Conservation (phyloP, 2,888 invertebrate species). For the Exocentrus adspersus region DNA sequence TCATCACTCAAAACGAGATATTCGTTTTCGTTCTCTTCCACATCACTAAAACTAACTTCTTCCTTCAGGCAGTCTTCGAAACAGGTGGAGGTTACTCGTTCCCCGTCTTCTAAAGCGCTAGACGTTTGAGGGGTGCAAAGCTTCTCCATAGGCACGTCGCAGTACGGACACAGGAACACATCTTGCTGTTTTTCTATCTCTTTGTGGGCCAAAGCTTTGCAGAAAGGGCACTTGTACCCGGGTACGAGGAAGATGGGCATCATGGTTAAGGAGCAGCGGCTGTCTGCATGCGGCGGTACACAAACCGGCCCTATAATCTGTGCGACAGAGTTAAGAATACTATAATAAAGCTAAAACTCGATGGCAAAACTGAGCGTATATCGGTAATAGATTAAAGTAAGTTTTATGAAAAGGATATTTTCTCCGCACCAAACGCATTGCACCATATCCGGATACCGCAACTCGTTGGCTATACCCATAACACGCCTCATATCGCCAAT, state of each 20-base stretch:
- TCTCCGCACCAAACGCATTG: constrained; percentile 57
- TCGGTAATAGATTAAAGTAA: too few relatives aligned
- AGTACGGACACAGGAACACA: constrained; percentile 55
- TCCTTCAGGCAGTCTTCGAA: constrained; percentile 47
- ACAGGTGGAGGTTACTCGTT: constrained; percentile 40
- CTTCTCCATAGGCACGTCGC: constrained; percentile 56
- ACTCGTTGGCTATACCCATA: constrained; percentile 52
- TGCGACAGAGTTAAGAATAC: constrained; percentile 38
- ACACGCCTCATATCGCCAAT: constrained; percentile 53
- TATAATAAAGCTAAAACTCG: too few relatives aligned
- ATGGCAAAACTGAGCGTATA: too few relatives aligned
- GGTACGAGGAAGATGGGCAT: constrained; percentile 57
- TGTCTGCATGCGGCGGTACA: constrained; percentile 55
- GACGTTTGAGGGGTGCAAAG: too few relatives aligned
- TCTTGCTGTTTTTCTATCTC: constrained; percentile 49
- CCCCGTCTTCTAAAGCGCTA: too few relatives aligned
- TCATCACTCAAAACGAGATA: constrained; percentile 50
- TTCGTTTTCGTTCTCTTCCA: constrained; percentile 48
- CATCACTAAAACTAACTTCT: constrained; percentile 35
- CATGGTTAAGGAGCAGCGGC: constrained; percentile 56
- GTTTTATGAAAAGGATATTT: constrained; percentile 59
- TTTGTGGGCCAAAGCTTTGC: constrained; percentile 53
- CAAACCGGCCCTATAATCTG: constrained; percentile 56
- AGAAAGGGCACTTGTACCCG: constrained; percentile 56
- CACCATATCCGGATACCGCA: constrained; percentile 53